These are phyloP conservation scores for Drosophila melanica DNA, from an alignment of 1,140 invertebrate species.

Conservation along the genomic window DNA sequence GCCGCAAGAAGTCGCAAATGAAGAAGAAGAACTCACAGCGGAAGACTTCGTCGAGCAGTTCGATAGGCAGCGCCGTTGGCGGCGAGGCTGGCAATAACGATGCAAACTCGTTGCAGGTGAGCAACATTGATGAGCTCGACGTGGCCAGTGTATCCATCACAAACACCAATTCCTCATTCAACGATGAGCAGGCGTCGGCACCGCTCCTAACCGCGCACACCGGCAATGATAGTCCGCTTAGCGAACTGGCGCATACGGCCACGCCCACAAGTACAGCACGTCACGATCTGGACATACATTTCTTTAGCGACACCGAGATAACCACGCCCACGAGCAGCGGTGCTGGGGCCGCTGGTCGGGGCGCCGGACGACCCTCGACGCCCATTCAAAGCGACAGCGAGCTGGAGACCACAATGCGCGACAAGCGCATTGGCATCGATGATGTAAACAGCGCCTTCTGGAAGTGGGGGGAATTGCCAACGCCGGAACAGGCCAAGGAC, in stretches of 20 bases:
- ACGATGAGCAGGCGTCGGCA: conserved; percentile 69
- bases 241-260: conserved; percentile 47
- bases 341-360: conserved; percentile 34
- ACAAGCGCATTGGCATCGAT: conserved; percentile 84
- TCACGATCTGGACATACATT: conserved; percentile 89
- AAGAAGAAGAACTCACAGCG: conserved; percentile 91
- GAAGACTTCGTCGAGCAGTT: conserved; percentile 86
- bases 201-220: conserved; percentile 61
- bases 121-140: conserved; percentile 72
- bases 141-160: conserved; percentile 26
- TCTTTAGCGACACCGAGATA: conserved; percentile 96
- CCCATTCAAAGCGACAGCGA: conserved; percentile 97
- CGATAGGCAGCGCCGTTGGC: conserved; percentile 65
- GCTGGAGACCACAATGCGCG: conserved; percentile 90
- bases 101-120: conserved; percentile 47
- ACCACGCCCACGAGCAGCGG: conserved; percentile 57
- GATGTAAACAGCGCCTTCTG: conserved; percentile 87
- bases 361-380: conserved; percentile 88
- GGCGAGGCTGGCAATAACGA: conserved; percentile 53
- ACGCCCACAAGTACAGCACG: conserved; percentile 48
- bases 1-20: conserved; percentile 90
- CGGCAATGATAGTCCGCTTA: conserved; percentile 62
- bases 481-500: conserved; percentile 81
- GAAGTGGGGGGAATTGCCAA: conserved; percentile 98
- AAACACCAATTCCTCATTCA: conserved; percentile 66